These are phyloP conservation scores for Zosterops hypoxanthus DNA, from an alignment of 2,113 vertebrate species.

Conservation along the genomic window DNA sequence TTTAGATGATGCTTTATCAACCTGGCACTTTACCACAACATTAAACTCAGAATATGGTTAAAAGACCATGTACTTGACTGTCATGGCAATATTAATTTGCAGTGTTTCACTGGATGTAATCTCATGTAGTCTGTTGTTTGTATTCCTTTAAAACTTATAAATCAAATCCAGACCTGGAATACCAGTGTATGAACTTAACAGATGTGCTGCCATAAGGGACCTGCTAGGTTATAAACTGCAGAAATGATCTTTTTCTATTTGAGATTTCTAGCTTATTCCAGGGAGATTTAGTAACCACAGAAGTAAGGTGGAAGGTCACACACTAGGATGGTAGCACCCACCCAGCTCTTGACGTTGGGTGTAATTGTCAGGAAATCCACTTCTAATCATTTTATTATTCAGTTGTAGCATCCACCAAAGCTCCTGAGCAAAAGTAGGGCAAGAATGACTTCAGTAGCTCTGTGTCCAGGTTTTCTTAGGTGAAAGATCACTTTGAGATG, in stretches of 20 bases:
- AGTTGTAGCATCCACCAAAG: neutral
- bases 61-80: constrained; percentile 26
- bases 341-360: constrained; percentile 9
- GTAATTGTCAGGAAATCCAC: constrained; percentile 52
- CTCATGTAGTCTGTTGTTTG: constrained; percentile 46
- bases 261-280: constrained; percentile 42
- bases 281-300: constrained; percentile 35
- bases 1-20: constrained; percentile 36
- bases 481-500: constrained; percentile 85
- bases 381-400: constrained; percentile 29
- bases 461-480: constrained; percentile 76
- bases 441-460: constrained; percentile 59
- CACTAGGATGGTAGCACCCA: constrained; percentile 50
- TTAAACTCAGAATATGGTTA: constrained; percentile 19
- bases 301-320: constrained; percentile 34
- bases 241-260: constrained; percentile 67
- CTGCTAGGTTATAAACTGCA: constrained; percentile 66
- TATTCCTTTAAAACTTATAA: constrained; percentile 66
- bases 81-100: constrained; percentile 53
- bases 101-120: constrained; percentile 34
- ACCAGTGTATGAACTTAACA: constrained; percentile 67
- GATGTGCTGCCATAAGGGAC: constrained; percentile 70
- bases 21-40: neutral
- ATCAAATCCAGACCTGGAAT: constrained; percentile 68
- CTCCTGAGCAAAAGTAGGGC: constrained; percentile 71